A percentile compares a stretch with the other conserved stretches of the same genome.
Evolutionary conservation across 2,888 invertebrate genomes (phyloP).

Genomic region (Leptinotarsa juncta): DNA sequence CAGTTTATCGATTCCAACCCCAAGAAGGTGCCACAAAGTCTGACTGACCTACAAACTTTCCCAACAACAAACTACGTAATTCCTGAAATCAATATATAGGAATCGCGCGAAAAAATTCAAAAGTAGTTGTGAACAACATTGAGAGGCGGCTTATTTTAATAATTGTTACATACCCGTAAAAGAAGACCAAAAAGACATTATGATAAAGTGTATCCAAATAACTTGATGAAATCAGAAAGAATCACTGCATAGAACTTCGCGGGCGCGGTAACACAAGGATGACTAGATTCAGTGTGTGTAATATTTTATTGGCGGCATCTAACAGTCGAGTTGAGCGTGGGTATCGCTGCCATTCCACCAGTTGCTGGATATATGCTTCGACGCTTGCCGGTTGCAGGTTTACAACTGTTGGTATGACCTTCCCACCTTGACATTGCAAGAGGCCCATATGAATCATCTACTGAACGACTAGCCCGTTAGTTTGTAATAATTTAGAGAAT

Average conservation of each 20-base stretch:
- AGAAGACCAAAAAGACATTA: conserved; percentile 48
- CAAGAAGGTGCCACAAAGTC: conserved; percentile 38
- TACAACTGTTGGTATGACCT: conserved; percentile 26
- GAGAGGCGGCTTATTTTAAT: not conserved
- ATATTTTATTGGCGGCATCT: conserved; percentile 32
- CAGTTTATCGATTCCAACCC: conserved; percentile 21
- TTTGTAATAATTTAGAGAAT: not conserved
- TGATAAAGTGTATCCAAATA: conserved; percentile 6
- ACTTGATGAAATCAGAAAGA: conserved; percentile 9
- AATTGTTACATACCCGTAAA: conserved; percentile 43
- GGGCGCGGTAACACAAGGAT: conserved; percentile 22
- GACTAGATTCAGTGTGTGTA: conserved; percentile 33
- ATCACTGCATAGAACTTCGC: conserved; percentile 17
- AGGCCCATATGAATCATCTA: conserved; percentile 7
- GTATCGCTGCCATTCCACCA: conserved; percentile 18
- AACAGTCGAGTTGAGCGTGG: conserved; percentile 21
- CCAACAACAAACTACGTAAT: conserved; percentile 34
- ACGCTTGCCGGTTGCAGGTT: conserved; percentile 17
- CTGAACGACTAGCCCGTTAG: not conserved
- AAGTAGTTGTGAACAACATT: not conserved
- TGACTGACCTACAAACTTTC: conserved; percentile 32
- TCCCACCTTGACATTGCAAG: conserved; percentile 36
- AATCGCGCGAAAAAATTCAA: conserved; percentile 28
- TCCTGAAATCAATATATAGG: conserved; percentile 34
- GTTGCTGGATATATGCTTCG: conserved; percentile 28